phyloP scores from a whole-genome alignment of 2,113 vertebrate species.

The Manacus vitellinus region DNA sequence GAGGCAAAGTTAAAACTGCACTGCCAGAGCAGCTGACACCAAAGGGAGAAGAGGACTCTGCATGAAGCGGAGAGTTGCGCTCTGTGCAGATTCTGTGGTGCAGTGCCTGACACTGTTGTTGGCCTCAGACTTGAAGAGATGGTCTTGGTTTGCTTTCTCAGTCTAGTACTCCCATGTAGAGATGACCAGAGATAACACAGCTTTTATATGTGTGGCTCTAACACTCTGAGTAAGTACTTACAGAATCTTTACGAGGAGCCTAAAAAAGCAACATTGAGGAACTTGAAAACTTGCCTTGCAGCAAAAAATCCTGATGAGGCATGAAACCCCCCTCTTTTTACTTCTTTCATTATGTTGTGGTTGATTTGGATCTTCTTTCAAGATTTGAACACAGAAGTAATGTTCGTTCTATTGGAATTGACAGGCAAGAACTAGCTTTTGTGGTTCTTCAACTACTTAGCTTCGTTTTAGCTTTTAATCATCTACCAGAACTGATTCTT shows the following conservation, averaged over 20 bases:
- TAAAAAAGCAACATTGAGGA: not conserved
- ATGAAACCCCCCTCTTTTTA: not conserved
- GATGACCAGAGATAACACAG: not conserved
- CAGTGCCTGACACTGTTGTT: not conserved
- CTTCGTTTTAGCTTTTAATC: slow-evolving; percentile 3
- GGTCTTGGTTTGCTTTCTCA: not conserved
- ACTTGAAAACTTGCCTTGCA: not conserved
- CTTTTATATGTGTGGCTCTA: not conserved
- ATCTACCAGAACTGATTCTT: slow-evolving; percentile 22
- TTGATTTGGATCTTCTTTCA: slow-evolving; percentile 26
- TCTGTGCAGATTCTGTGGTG: not conserved
- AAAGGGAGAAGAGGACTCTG: not conserved
- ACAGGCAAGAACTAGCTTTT: slow-evolving; percentile 31
- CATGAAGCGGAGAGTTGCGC: not conserved
- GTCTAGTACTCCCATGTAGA: not conserved
- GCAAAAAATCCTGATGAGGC: not conserved
- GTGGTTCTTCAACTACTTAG: slow-evolving; percentile 24
- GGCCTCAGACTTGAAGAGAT: not conserved
- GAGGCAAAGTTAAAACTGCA: not conserved
- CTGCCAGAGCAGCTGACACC: not conserved
- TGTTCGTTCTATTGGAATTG: not conserved
- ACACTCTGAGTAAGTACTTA: not conserved
- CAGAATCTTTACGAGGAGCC: not conserved
- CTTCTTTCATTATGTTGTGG: not conserved
- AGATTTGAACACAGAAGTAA: not conserved